Percentiles rank a stretch among this genome's conserved stretches.
phyloP scores from a whole-genome alignment of 2,113 vertebrate genomes.

The Syrrhaptes paradoxus region DNA sequence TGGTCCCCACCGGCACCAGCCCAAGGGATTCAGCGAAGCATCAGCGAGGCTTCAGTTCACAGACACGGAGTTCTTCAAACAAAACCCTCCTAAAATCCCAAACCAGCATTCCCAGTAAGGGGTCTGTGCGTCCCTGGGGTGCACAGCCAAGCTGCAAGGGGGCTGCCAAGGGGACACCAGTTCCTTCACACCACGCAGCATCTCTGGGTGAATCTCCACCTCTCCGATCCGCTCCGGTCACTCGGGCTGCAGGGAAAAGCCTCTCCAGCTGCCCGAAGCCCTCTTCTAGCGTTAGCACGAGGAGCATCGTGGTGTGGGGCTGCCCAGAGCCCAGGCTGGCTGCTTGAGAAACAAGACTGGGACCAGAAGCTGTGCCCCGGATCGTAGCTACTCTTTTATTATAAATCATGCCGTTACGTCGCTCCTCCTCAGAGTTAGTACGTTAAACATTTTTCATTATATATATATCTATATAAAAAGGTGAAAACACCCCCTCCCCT shows the following conservation, averaged over 20 bases:
- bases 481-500: slow-evolving; percentile 41
- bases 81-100: background rate
- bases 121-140: background rate
- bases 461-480: slow-evolving; percentile 70
- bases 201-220: background rate
- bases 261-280: background rate
- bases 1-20: background rate
- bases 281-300: rapidly evolving
- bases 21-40: background rate
- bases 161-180: background rate
- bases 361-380: slow-evolving; percentile 6
- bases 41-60: background rate
- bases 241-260: background rate
- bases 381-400: slow-evolving; percentile 72
- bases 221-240: rapidly evolving
- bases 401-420: slow-evolving; percentile 60
- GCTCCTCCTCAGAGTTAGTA: slow-evolving; percentile 66
- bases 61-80: background rate
- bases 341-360: background rate
- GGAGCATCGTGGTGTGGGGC: background rate
- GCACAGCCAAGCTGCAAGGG: rapidly evolving
- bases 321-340: background rate
- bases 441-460: slow-evolving; percentile 59
- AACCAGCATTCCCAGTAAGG: rapidly evolving
- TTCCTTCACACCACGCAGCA: background rate